Conservation (phyloP, 2,113 vertebrate genomes). For the Hippocampus mohnikei region DNA sequence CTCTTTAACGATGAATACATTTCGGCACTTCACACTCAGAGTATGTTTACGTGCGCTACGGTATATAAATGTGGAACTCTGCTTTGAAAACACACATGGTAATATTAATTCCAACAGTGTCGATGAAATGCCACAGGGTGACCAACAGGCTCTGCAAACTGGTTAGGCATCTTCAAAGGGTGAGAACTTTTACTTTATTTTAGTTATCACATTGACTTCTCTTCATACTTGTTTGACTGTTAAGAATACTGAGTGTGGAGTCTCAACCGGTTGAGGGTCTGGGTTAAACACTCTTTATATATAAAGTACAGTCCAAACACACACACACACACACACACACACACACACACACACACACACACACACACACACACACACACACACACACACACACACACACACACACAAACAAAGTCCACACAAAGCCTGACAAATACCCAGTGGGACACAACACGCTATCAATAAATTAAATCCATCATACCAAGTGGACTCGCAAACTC, state of each 20-base stretch:
- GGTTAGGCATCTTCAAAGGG: too few species aligned
- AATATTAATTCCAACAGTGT: too few species aligned
- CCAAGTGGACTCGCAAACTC: slow-evolving; percentile 59
- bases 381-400: not conserved
- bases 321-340: not conserved
- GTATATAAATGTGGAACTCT: too few species aligned
- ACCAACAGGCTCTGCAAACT: not conserved
- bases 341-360: slow-evolving; percentile 21
- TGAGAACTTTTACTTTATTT: too few species aligned
- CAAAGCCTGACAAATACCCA: slow-evolving; percentile 41
- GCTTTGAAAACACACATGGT: too few species aligned
- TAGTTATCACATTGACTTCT: too few species aligned
- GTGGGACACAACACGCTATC: slow-evolving; percentile 56
- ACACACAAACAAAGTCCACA: slow-evolving; percentile 21
- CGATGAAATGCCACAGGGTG: not conserved
- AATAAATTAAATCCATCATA: slow-evolving; percentile 68
- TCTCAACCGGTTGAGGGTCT: slow-evolving; percentile 41
- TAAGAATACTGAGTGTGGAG: not conserved
- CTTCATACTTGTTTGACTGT: too few species aligned
- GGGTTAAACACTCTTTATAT: slow-evolving; percentile 64
- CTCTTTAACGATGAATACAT: too few species aligned
- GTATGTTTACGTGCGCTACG: too few species aligned
- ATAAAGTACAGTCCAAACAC: slow-evolving; percentile 29
- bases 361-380: slow-evolving; percentile 14
- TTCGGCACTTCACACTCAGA: too few species aligned